Evolutionary conservation across 1,140 invertebrate genomes (phyloP).

Genomic region (Tenebrio molitor): DNA sequence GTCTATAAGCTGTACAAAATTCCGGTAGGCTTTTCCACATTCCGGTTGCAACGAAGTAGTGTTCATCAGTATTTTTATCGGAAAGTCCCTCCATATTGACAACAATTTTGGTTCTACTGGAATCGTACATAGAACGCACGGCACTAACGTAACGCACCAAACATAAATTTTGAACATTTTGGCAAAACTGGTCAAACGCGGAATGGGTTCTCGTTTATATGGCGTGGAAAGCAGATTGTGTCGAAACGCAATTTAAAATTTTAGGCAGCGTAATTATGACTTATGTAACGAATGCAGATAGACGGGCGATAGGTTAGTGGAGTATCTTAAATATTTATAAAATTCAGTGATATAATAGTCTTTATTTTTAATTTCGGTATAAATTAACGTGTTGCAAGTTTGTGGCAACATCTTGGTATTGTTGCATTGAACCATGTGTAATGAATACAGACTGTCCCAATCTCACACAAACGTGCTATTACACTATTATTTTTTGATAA

Average conservation of each 20-base stretch:
- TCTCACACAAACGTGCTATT: too few relatives aligned
- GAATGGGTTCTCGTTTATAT: not conserved
- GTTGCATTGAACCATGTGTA: too few relatives aligned
- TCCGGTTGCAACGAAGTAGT: not conserved
- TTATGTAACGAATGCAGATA: too few relatives aligned
- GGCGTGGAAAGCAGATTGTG: not conserved
- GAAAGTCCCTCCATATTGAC: not conserved
- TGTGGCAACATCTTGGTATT: too few relatives aligned
- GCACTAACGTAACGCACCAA: not conserved
- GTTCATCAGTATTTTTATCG: conserved; percentile 1
- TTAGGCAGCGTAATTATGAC: too few relatives aligned
- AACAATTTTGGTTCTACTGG: not conserved
- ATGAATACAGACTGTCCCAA: too few relatives aligned
- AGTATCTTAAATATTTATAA: too few relatives aligned
- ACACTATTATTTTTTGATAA: too few relatives aligned
- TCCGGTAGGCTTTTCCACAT: conserved; percentile 39
- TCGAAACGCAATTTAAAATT: not conserved
- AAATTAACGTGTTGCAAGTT: too few relatives aligned
- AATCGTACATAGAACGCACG: not conserved
- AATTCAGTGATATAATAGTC: too few relatives aligned
- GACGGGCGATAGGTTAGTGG: too few relatives aligned
- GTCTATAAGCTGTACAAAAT: conserved; percentile 26
- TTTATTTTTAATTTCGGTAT: too few relatives aligned
- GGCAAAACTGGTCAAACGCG: not conserved
- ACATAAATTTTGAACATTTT: conserved; percentile 6